These are phyloP conservation scores for Rhynchomys soricoides DNA, from an alignment of 2,113 vertebrate genomes.

Conservation along the genomic window DNA sequence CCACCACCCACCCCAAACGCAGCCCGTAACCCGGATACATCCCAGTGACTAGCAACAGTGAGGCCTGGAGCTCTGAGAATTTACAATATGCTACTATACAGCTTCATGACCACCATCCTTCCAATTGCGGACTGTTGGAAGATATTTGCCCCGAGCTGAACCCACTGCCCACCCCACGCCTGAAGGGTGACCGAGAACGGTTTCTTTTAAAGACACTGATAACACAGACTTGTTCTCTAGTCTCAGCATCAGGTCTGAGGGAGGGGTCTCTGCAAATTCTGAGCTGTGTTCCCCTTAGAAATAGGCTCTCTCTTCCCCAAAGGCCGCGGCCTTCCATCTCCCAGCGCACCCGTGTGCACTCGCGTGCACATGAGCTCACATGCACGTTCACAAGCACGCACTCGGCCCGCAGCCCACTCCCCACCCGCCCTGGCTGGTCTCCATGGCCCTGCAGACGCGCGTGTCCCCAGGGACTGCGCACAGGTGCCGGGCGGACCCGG, in stretches of 20 bases:
- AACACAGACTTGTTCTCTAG: slow-evolving; percentile 32
- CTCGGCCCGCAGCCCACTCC: slow-evolving; percentile 59
- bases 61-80: slow-evolving; percentile 36
- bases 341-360: slow-evolving; percentile 52
- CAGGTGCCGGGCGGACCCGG: not conserved
- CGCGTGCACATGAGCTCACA: slow-evolving; percentile 28
- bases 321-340: slow-evolving; percentile 18
- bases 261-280: slow-evolving; percentile 25
- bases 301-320: slow-evolving; percentile 15
- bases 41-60: slow-evolving; percentile 20
- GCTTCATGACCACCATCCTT: not conserved
- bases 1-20: not conserved
- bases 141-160: slow-evolving; percentile 37
- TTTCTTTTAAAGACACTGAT: not conserved
- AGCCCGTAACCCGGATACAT: slow-evolving; percentile 31
- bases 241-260: not conserved
- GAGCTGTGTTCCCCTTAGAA: slow-evolving; percentile 40
- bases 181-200: not conserved
- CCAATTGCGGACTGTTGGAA: slow-evolving; percentile 35
- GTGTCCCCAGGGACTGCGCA: not conserved
- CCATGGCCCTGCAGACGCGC: slow-evolving; percentile 50
- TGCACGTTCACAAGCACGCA: slow-evolving; percentile 13
- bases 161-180: not conserved
- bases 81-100: slow-evolving; percentile 50
- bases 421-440: not conserved